phyloP scores from a whole-genome alignment of 2,797 vertebrate genomes.

The Falco cherrug region DNA sequence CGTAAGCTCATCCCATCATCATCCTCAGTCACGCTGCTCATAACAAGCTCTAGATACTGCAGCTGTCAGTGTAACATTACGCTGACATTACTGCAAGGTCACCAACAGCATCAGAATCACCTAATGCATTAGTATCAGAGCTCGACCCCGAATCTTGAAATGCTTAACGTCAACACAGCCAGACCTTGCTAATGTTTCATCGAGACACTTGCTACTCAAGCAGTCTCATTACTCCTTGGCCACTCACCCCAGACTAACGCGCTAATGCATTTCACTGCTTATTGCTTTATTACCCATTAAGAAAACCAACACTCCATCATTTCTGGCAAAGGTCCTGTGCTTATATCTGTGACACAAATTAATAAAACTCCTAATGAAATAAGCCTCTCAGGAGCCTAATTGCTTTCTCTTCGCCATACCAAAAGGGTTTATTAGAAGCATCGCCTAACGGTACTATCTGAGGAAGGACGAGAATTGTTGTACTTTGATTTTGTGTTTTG shows the following conservation, averaged over 20 bases:
- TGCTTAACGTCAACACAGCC: not conserved
- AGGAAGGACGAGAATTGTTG: rapidly evolving
- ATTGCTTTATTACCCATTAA: not conserved
- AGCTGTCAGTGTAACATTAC: not conserved
- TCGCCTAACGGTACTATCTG: rapidly evolving
- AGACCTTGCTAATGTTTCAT: not conserved
- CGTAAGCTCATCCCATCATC: not conserved
- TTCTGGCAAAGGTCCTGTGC: not conserved
- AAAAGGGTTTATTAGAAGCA: not conserved
- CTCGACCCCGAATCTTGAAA: not conserved
- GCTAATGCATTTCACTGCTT: rapidly evolving
- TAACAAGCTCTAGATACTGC: rapidly evolving
- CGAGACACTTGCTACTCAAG: not conserved
- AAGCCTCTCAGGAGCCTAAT: not conserved
- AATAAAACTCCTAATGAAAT: not conserved
- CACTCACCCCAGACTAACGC: not conserved
- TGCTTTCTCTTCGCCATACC: not conserved
- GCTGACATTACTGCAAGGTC: rapidly evolving
- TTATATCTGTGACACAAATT: not conserved
- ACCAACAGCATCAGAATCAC: rapidly evolving
- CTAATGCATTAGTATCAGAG: not conserved
- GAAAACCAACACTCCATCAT: not conserved
- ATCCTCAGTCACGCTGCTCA: not conserved
- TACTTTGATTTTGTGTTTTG: not conserved
- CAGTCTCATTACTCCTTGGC: not conserved